A percentile compares a stretch with the other conserved stretches of the same genome.
These are phyloP conservation scores for Silurus aristotelis DNA, from an alignment of 2,797 vertebrate genomes.

Conservation along the genomic window DNA sequence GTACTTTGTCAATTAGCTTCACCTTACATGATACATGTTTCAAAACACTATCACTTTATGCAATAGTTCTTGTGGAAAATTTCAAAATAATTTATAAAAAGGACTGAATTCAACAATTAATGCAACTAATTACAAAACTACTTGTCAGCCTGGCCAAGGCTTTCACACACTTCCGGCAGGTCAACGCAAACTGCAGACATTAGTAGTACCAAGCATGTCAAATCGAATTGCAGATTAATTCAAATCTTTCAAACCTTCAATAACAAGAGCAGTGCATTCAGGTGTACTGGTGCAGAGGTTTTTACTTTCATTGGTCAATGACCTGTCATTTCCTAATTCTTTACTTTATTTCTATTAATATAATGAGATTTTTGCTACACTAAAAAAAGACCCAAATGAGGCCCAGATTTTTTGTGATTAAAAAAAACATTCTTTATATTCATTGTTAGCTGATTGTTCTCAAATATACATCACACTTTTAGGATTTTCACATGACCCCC, in stretches of 20 bases:
- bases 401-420: too few relatives aligned
- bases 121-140: neutral
- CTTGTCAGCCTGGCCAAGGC: neutral
- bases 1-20: too few relatives aligned
- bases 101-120: neutral
- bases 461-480: neutral
- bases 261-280: slow-evolving; percentile 30
- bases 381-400: neutral
- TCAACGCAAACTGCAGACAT: neutral
- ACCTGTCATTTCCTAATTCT: neutral
- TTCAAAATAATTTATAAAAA: neutral
- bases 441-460: neutral
- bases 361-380: neutral
- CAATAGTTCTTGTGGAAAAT: neutral
- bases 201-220: slow-evolving; percentile 24
- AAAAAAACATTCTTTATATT: neutral
- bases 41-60: neutral
- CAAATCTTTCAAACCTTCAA: slow-evolving; percentile 12
- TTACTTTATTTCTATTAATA: neutral
- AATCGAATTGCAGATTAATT: slow-evolving; percentile 30
- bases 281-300: slow-evolving; percentile 21
- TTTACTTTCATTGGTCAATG: slow-evolving; percentile 14
- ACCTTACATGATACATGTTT: too few relatives aligned
- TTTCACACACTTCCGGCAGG: neutral
- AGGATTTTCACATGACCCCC: neutral